phyloP scores from a whole-genome alignment of 2,797 vertebrate genomes.

The Crocidura indochinensis region DNA sequence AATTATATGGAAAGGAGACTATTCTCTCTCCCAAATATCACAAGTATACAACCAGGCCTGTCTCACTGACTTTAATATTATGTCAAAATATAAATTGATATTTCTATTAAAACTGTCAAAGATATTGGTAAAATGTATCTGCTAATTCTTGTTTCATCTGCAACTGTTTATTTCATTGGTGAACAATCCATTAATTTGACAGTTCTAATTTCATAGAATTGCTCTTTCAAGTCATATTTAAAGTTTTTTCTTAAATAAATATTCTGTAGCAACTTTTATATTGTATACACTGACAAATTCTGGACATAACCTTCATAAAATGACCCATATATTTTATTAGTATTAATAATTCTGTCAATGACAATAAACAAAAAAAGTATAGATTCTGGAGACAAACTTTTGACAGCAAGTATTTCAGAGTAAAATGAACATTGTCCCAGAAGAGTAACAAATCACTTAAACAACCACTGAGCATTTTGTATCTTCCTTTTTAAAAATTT shows the following conservation, averaged over 20 bases:
- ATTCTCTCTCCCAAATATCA: conserved; percentile 4
- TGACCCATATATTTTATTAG: background rate
- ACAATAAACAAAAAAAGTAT: background rate
- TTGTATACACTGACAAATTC: background rate
- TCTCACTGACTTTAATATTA: conserved; percentile 31
- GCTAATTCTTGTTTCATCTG: background rate
- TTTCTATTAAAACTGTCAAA: conserved; percentile 46
- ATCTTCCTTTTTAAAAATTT: background rate
- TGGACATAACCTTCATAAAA: background rate
- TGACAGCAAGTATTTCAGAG: background rate
- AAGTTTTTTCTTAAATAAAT: background rate
- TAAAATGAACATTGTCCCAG: background rate
- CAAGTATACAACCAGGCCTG: background rate
- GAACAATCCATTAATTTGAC: conserved; percentile 43
- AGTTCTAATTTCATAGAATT: conserved; percentile 61
- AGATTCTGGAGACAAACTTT: background rate
- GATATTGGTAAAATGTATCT: conserved; percentile 49
- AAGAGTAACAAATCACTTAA: background rate
- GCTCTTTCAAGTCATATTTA: background rate
- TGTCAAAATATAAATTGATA: conserved; percentile 62
- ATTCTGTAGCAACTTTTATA: background rate
- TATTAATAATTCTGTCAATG: background rate
- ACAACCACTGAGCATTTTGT: background rate
- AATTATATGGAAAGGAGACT: background rate
- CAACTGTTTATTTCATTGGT: conserved; percentile 43